A percentile compares a stretch with the other conserved stretches of the same genome.
Evolutionary conservation across 2,113 vertebrate species (phyloP).

Genomic region (Diadophis punctatus): DNA sequence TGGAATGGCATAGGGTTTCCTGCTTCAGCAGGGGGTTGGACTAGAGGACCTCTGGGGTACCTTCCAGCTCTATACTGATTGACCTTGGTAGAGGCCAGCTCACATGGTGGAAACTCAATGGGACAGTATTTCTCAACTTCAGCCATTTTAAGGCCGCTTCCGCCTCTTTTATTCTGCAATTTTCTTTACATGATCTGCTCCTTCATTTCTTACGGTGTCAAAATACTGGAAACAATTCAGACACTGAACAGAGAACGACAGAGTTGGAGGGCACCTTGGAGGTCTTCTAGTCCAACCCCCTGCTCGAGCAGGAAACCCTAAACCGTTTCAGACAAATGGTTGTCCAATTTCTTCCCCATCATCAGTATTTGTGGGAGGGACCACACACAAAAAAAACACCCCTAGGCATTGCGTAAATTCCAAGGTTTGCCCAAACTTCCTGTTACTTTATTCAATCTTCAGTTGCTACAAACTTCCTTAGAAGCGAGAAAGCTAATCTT

Average conservation of each 20-base stretch:
- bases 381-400: background rate
- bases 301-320: background rate
- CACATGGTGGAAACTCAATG: too few relatives aligned
- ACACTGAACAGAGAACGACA: background rate
- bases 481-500: background rate
- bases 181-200: background rate
- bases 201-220: background rate
- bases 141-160: background rate
- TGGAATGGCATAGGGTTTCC: background rate
- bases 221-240: background rate
- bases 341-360: background rate
- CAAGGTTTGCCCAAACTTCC: background rate
- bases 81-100: too few relatives aligned
- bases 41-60: background rate
- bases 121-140: too few relatives aligned
- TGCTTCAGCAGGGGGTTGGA: background rate
- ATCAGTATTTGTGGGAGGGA: background rate
- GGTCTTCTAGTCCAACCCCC: background rate
- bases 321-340: background rate
- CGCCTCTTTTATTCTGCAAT: background rate
- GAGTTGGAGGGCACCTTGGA: background rate
- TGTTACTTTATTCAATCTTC: background rate
- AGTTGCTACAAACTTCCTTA: background rate
- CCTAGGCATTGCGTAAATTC: background rate
- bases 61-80: background rate